Evolutionary conservation across 2,888 invertebrate genomes (phyloP), one percentile per base, ranked within the genome.

Genomic region (Galerucella nymphaeae): DNA sequence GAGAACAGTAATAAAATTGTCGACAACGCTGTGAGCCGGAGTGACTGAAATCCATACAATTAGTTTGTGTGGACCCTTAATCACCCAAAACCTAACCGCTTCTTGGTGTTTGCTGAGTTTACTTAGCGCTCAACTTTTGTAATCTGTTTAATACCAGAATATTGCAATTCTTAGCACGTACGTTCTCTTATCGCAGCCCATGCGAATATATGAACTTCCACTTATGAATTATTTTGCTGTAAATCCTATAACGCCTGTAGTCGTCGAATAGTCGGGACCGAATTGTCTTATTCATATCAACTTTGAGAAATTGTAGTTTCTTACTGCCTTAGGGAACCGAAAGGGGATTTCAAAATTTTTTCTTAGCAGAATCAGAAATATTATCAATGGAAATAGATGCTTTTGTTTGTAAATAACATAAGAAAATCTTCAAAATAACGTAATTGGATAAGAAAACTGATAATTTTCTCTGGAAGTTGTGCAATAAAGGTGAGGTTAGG

Each of bases 151-250:
- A 72, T 69, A 69, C 72, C 30, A 59, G 66, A 65, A 72, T 72
- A 72, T 69, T 69, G 69, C 71, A 71, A 75, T 75, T 75, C 75
- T 65, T 69, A 72, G 69, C 76, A 76, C 76, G 76, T 74, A 74
- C 74, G 68, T 67, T 68, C 73, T 74, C 73, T 76, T 74, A 76
- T 76, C 76, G 70, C 65, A 69, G 62, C 65, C 70, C 68, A 70
- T 70, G 68, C 66, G 69, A 74, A 76, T 76, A 74, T 74, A 76
- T 74, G 76, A 76, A 76, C 74, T 71, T 75, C 73, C 72, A 75
- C 72, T 72, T 68, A 75, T 75, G 68, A 72, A 72, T 71, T 75
- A 75, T 72, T 75, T 72, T 59, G 20, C 63, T 48, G 59, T 59
- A 64, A 63, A 70, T 70, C 72, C 70, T 70, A 63, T 72, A 70